phyloP scores from a whole-genome alignment of 2,888 invertebrate species.

The Ennomos erosarius region DNA sequence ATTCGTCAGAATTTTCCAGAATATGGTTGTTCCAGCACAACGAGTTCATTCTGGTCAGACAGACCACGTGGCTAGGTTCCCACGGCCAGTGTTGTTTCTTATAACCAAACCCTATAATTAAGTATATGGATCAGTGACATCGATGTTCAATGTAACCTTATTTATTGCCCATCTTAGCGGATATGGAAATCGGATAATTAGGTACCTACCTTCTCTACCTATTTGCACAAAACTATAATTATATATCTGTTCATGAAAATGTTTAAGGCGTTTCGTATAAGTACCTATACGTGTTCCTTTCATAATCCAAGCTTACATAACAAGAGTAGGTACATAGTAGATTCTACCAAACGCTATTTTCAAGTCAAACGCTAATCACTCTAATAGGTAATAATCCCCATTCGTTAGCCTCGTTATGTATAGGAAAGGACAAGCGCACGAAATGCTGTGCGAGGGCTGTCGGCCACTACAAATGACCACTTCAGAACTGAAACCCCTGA shows the following conservation, averaged over 20 bases:
- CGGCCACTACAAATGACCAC: not conserved
- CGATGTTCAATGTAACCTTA: no score
- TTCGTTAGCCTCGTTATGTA: slow-evolving; percentile 21
- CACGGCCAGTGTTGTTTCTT: slow-evolving; percentile 23
- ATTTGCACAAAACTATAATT: no score
- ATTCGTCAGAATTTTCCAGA: no score
- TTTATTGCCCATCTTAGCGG: no score
- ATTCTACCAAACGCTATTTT: slow-evolving; percentile 7
- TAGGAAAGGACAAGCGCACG: slow-evolving; percentile 12
- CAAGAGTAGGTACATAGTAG: not conserved
- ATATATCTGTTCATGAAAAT: no score
- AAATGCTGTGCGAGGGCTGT: slow-evolving; percentile 11
- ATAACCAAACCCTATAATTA: slow-evolving; percentile 12
- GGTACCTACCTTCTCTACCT: no score
- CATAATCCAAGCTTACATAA: slow-evolving; percentile 5
- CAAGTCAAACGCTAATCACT: not conserved
- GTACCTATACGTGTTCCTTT: not conserved
- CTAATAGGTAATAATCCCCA: not conserved
- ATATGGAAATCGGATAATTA: no score
- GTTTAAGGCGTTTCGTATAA: not conserved
- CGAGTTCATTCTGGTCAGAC: slow-evolving; percentile 11
- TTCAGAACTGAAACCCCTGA: not conserved
- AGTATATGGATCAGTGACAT: not conserved
- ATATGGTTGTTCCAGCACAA: no score
- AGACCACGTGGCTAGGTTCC: slow-evolving; percentile 15